Conservation (phyloP, 2,797 vertebrate species). For the Enteromius thamalakanensis region DNA sequence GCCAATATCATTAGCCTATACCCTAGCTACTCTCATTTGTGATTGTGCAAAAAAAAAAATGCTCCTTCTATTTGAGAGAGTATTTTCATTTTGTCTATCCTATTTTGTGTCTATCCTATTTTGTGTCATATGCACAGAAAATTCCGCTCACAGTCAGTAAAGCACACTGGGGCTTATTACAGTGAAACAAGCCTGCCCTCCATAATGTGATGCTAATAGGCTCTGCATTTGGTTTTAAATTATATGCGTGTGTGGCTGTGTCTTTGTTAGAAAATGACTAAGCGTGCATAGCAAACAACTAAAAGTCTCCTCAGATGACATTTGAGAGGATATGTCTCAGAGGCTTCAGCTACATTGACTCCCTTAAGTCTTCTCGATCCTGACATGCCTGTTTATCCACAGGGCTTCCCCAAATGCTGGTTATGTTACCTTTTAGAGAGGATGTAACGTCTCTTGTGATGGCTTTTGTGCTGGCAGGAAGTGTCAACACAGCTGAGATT, state of each 20-base stretch:
- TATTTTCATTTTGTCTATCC: neutral
- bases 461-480: conserved; percentile 67
- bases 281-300: conserved; percentile 41
- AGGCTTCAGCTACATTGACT: conserved; percentile 11
- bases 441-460: conserved; percentile 70
- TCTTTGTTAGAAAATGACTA: conserved; percentile 17
- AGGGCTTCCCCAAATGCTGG: conserved; percentile 31
- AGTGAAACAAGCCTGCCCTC: conserved; percentile 24
- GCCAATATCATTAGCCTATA: neutral
- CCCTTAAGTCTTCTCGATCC: conserved; percentile 13
- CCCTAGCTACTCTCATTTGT: neutral
- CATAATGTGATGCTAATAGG: conserved; percentile 23
- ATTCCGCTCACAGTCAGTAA: neutral
- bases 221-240: neutral
- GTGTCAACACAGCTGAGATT: conserved; percentile 62
- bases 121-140: neutral
- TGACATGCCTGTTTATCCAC: conserved; percentile 9
- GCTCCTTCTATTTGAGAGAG: neutral
- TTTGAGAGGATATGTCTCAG: conserved; percentile 25
- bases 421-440: conserved; percentile 54
- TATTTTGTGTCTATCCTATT: neutral
- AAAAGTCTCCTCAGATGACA: conserved; percentile 25
- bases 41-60: neutral
- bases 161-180: conserved; percentile 12
- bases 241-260: conserved; percentile 6